phyloP scores from a whole-genome alignment of 2,888 invertebrate species.

The Pimpla rufipes region DNA sequence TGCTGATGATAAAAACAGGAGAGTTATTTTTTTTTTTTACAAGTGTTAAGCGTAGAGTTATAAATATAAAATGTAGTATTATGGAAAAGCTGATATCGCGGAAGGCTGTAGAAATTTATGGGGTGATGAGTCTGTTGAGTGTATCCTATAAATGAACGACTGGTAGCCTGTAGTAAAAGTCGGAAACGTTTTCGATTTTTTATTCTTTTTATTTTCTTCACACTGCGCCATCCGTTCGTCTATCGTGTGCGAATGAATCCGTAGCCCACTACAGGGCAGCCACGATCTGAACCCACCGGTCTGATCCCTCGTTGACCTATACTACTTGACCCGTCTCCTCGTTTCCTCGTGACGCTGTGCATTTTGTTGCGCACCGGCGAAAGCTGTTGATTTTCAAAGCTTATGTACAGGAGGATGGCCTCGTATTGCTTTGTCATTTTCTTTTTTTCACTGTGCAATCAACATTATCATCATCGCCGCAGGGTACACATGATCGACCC shows the following conservation, averaged over 20 bases:
- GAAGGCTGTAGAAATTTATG: not conserved
- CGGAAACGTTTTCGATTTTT: constrained; percentile 14
- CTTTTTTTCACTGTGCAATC: constrained; percentile 31
- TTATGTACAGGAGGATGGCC: constrained; percentile 49
- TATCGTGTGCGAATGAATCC: constrained; percentile 25
- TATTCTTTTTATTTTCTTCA: not conserved
- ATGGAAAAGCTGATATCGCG: not conserved
- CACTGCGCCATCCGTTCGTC: constrained; percentile 5
- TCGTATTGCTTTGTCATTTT: constrained; percentile 49
- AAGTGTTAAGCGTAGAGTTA: too few species aligned
- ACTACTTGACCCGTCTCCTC: constrained; percentile 47
- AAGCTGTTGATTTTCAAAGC: constrained; percentile 36
- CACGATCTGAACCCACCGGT: constrained; percentile 11
- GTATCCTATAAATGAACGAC: not conserved
- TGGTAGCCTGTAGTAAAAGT: constrained; percentile 9
- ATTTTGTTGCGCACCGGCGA: constrained; percentile 22
- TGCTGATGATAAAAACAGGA: too few species aligned
- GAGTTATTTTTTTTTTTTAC: too few species aligned
- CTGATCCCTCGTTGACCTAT: constrained; percentile 46
- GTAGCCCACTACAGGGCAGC: constrained; percentile 8
- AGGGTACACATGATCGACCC: constrained; percentile 45
- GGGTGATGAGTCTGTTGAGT: not conserved
- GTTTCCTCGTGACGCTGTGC: constrained; percentile 21
- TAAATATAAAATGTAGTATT: not conserved
- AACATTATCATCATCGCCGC: constrained; percentile 33